phyloP scores from a whole-genome alignment of 2,113 vertebrate species.

The Peucedramus taeniatus region DNA sequence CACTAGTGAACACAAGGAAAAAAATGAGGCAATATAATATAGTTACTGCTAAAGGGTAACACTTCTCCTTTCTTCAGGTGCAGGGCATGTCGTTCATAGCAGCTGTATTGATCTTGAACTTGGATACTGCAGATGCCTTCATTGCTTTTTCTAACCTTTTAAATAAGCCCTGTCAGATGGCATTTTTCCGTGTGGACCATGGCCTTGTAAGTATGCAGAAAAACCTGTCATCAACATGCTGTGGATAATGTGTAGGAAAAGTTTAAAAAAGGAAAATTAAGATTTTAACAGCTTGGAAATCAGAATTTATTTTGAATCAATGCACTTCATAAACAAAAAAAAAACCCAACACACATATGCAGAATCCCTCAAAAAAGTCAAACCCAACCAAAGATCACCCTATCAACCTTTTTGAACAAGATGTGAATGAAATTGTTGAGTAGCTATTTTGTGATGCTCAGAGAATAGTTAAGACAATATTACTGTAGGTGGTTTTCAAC shows the following conservation, averaged over 20 bases:
- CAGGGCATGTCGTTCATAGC: conserved; percentile 98
- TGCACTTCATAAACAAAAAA: neutral
- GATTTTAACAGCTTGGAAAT: neutral
- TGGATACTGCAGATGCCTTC: conserved; percentile 94
- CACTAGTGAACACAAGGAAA: neutral
- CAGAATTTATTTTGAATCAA: neutral
- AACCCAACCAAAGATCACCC: neutral
- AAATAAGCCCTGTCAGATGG: conserved; percentile 98
- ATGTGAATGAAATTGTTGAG: neutral
- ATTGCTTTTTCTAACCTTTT: conserved; percentile 95
- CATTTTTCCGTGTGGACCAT: conserved; percentile 96
- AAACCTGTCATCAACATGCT: neutral
- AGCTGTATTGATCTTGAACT: conserved; percentile 90
- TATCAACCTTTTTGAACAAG: neutral
- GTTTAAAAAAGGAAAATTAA: neutral
- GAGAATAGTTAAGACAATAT: neutral
- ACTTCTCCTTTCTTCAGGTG: conserved; percentile 75
- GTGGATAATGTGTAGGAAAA: neutral
- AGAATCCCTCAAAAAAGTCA: neutral
- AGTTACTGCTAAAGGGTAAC: neutral
- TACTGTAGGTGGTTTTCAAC: neutral
- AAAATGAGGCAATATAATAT: neutral
- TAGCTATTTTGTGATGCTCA: neutral
- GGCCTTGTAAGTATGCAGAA: conserved; percentile 86
- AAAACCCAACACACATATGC: accelerated